A percentile compares a stretch with the other conserved stretches of the same genome.
phyloP scores from a whole-genome alignment of 2,888 invertebrate species.

The Venusia cambrica region DNA sequence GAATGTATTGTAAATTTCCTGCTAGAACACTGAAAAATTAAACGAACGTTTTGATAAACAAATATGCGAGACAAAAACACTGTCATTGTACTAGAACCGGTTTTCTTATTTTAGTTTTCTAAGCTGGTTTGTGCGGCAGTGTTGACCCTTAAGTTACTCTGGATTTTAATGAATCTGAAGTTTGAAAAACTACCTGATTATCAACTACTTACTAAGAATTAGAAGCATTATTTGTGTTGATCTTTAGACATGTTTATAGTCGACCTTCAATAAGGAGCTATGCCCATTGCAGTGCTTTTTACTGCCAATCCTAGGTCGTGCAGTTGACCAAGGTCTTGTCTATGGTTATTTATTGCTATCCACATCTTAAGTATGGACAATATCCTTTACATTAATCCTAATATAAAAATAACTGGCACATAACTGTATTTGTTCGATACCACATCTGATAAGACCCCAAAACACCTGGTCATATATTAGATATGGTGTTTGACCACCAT shows the following conservation, averaged over 20 bases:
- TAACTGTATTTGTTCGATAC: too few species aligned
- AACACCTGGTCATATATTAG: slow-evolving; percentile 4
- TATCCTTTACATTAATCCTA: too few species aligned
- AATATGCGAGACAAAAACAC: neutral
- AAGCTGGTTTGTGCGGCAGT: too few species aligned
- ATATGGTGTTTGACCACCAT: slow-evolving; percentile 8
- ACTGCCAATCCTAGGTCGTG: slow-evolving; percentile 20
- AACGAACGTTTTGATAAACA: neutral
- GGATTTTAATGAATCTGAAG: too few species aligned
- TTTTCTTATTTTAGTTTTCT: too few species aligned
- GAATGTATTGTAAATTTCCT: slow-evolving; percentile 25
- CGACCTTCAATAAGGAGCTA: slow-evolving; percentile 13
- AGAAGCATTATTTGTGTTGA: too few species aligned
- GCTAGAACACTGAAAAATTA: slow-evolving; percentile 3
- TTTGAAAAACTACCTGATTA: too few species aligned
- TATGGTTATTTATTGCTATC: slow-evolving; percentile 21
- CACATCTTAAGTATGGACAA: slow-evolving; percentile 9
- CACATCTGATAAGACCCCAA: slow-evolving; percentile 5
- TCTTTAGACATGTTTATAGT: slow-evolving; percentile 17
- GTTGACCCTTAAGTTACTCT: too few species aligned
- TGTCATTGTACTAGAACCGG: too few species aligned
- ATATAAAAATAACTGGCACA: too few species aligned
- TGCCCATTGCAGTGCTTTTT: slow-evolving; percentile 16
- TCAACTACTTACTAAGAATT: too few species aligned
- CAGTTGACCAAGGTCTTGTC: slow-evolving; percentile 20